phyloP scores from a whole-genome alignment of 2,113 vertebrate species.

The Oreochromis niloticus region DNA sequence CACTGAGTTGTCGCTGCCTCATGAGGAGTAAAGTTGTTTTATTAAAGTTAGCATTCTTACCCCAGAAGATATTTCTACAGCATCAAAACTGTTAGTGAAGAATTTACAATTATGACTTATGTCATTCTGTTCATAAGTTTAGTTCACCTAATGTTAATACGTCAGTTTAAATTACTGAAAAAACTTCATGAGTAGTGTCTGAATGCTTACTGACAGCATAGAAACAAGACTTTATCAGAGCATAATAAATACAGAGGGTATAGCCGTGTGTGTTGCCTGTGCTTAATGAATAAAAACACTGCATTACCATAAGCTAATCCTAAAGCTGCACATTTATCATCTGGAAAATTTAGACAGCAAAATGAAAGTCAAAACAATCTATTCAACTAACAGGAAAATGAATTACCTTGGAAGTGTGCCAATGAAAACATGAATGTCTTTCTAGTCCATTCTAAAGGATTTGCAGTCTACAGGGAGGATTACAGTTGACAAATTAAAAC shows the following conservation, averaged over 20 bases:
- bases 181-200: not conserved
- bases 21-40: not conserved
- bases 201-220: not conserved
- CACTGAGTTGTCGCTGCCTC: not conserved
- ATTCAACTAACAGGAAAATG: conserved; percentile 11
- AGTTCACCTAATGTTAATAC: too few species aligned
- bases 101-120: rapidly evolving
- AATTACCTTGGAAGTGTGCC: conserved; percentile 30
- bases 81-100: rapidly evolving
- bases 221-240: not conserved
- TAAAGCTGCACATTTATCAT: conserved; percentile 29
- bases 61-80: not conserved
- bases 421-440: conserved; percentile 7
- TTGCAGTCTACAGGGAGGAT: conserved; percentile 6
- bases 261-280: not conserved
- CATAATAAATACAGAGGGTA: not conserved
- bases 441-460: not conserved
- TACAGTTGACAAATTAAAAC: not conserved
- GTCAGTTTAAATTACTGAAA: not conserved
- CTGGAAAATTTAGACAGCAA: not conserved
- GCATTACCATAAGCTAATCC: conserved; percentile 12
- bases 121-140: not conserved
- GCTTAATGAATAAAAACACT: not conserved
- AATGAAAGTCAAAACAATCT: conserved; percentile 11
- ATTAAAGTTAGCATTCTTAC: not conserved